A percentile compares a stretch with the other conserved stretches of the same genome.
Conservation (phyloP, 53 echinoderm and acorn worm species). For the Echinarachnius parma region DNA sequence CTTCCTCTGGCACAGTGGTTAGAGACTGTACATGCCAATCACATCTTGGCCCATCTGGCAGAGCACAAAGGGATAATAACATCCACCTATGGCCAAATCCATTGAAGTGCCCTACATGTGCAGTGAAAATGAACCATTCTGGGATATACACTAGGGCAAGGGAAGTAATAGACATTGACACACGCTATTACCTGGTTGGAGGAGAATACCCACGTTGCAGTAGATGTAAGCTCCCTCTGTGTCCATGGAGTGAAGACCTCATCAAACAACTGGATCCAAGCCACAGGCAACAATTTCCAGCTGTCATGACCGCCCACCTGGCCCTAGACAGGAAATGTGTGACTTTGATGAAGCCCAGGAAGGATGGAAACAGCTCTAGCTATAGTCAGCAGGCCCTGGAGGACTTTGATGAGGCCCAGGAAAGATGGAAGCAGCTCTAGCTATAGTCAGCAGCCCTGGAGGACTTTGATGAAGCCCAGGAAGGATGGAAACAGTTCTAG, state of each 20-base stretch:
- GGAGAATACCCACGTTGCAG: constrained; percentile 41
- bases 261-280: constrained; percentile 40
- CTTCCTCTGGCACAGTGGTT: constrained; percentile 52
- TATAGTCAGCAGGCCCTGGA: constrained; percentile 44
- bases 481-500: constrained; percentile 50
- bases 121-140: constrained; percentile 30
- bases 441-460: constrained; percentile 35
- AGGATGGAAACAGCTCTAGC: constrained; percentile 49
- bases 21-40: constrained; percentile 34
- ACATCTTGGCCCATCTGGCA: constrained; percentile 15
- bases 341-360: constrained; percentile 52
- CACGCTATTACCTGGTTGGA: constrained; percentile 43
- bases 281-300: constrained; percentile 41
- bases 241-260: constrained; percentile 47
- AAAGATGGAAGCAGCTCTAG: constrained; percentile 49
- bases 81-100: constrained; percentile 40
- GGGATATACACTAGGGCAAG: constrained; percentile 50
- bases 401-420: constrained; percentile 49
- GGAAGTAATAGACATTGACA: constrained; percentile 46
- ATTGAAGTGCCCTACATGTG: constrained; percentile 39
- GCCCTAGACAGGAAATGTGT: constrained; percentile 54
- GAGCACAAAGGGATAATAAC: constrained; percentile 39
- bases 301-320: constrained; percentile 17
- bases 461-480: constrained; percentile 50
- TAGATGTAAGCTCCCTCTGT: constrained; percentile 38